phyloP scores from a whole-genome alignment of 37 sponge, comb jelly and placozoan species.

The Cliona cf. orientalis region DNA sequence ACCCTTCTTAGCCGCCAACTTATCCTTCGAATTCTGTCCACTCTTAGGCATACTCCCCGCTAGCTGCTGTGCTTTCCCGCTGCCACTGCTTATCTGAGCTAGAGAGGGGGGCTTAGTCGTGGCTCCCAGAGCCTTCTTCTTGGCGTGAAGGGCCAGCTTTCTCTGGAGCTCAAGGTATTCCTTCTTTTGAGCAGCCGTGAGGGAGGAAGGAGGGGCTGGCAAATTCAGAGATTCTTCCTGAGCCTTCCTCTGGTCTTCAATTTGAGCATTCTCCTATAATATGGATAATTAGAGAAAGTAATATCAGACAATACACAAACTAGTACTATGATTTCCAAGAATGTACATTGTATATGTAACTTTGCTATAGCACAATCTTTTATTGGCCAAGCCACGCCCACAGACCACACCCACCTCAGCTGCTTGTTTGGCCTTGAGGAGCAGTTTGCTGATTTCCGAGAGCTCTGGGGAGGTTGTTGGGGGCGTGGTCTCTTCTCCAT shows the following conservation, averaged over 20 bases:
- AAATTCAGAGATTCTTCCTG: neutral
- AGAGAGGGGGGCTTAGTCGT: neutral
- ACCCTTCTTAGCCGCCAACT: too few species aligned
- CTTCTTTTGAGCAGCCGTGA: conserved; percentile 17
- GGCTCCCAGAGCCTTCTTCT: conserved; percentile 17
- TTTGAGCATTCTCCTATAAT: neutral
- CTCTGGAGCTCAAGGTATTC: conserved; percentile 39
- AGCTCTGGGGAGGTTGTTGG: too few species aligned
- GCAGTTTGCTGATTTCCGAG: conserved; percentile 6
- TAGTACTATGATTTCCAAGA: too few species aligned
- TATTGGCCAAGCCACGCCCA: neutral
- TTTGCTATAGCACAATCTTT: neutral
- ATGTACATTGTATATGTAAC: neutral
- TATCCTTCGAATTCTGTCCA: too few species aligned
- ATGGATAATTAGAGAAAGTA: too few species aligned
- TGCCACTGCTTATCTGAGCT: neutral
- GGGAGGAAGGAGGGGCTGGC: conserved; percentile 19
- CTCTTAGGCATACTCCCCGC: too few species aligned
- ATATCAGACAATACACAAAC: neutral
- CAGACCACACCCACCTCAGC: conserved; percentile 4
- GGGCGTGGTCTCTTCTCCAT: too few species aligned
- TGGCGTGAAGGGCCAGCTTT: conserved; percentile 39
- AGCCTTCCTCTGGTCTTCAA: neutral
- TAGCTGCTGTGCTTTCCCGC: neutral
- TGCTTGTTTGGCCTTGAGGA: conserved; percentile 3